Conservation (phyloP, 2,888 invertebrate genomes). For the Byasa hedistus region DNA sequence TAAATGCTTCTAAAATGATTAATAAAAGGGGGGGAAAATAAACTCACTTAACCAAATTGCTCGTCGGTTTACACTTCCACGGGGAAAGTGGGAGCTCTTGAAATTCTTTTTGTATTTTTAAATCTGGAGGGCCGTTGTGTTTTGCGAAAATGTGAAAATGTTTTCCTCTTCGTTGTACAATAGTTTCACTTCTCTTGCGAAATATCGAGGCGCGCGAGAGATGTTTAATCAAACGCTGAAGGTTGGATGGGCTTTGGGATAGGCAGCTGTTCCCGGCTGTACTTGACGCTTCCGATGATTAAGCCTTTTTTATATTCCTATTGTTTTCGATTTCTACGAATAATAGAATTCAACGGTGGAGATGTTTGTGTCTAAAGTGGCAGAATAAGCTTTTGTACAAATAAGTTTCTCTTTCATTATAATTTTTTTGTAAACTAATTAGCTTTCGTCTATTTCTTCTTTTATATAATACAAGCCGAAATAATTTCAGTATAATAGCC, state of each 20-base stretch:
- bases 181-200: constrained; percentile 18
- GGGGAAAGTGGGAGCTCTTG: constrained; percentile 15
- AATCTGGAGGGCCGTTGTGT: constrained; percentile 15
- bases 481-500: too few species aligned
- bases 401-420: too few species aligned
- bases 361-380: neutral
- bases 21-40: constrained; percentile 8
- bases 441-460: too few species aligned
- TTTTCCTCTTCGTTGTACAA: constrained; percentile 10
- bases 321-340: neutral
- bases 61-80: constrained; percentile 15
- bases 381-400: neutral
- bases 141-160: constrained; percentile 13
- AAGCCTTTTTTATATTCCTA: constrained; percentile 1
- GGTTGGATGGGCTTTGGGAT: constrained; percentile 17
- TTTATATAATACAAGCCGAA: too few species aligned
- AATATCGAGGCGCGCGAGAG: constrained; percentile 12
- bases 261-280: constrained; percentile 18
- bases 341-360: neutral
- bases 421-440: too few species aligned
- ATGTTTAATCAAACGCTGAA: constrained; percentile 25
- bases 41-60: constrained; percentile 16
- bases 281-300: constrained; percentile 11
- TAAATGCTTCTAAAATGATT: constrained; percentile 9
- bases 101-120: constrained; percentile 11